Evolutionary conservation across 2,888 invertebrate genomes (phyloP).

Genomic region (Ophion slaviceki): DNA sequence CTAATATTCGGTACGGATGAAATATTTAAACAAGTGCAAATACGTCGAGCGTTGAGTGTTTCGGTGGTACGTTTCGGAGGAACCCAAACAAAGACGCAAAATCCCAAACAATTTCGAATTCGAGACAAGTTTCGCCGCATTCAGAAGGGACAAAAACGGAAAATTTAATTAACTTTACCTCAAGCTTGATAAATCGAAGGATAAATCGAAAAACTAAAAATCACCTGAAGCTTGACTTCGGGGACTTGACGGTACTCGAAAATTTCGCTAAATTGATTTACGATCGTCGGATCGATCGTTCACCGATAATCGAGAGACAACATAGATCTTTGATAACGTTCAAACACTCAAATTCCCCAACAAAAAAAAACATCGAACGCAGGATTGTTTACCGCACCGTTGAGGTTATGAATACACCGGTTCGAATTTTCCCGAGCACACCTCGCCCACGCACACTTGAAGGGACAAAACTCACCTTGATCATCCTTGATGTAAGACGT

Average conservation of each 20-base stretch:
- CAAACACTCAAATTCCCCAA: not conserved
- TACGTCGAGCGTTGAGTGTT: not conserved
- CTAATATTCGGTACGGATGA: not conserved
- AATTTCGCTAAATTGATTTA: not conserved
- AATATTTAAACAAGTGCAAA: too few relatives aligned
- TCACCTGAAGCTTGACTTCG: not conserved
- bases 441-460: not conserved
- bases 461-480: conserved; percentile 74
- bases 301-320: not conserved
- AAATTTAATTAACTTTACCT: not conserved
- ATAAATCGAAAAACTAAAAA: not conserved
- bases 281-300: not conserved
- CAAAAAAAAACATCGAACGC: not conserved
- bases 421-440: conserved; percentile 4
- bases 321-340: not conserved
- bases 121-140: not conserved
- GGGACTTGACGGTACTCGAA: not conserved
- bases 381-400: conserved; percentile 72
- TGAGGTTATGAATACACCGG: conserved; percentile 79
- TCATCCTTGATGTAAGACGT: conserved; percentile 82
- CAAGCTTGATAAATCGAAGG: not conserved
- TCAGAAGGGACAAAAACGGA: not conserved
- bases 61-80: not conserved
- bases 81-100: not conserved
- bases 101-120: not conserved